Conservation (phyloP, 2,113 vertebrate genomes). For the Nothoprocta pentlandii region DNA sequence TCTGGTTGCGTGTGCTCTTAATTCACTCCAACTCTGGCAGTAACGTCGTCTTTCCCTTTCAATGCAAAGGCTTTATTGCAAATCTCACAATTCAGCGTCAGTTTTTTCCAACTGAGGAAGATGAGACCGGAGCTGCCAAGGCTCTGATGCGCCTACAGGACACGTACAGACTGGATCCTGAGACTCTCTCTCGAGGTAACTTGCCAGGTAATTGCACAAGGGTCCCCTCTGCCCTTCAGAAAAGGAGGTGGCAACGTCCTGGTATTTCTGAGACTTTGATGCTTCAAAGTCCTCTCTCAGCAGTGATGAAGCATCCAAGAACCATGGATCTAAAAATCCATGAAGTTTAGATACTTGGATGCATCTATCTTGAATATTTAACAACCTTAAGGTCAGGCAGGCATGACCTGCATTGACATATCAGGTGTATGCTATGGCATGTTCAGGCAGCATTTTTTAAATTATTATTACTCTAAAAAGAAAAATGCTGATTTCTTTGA, state of each 20-base stretch:
- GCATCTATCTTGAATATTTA: fast-evolving
- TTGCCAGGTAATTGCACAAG: slow-evolving; percentile 84
- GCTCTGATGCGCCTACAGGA: slow-evolving; percentile 98
- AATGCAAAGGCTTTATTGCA: slow-evolving; percentile 88
- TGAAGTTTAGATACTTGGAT: fast-evolving
- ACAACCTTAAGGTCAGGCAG: not conserved
- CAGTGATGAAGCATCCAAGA: not conserved
- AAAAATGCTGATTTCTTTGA: not conserved
- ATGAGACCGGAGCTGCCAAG: slow-evolving; percentile 92
- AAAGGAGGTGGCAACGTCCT: not conserved
- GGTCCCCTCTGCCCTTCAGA: not conserved
- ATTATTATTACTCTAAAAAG: not conserved
- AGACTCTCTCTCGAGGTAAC: slow-evolving; percentile 89
- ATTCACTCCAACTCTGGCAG: not conserved
- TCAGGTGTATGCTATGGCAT: not conserved
- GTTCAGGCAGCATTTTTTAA: not conserved
- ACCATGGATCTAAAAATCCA: fast-evolving
- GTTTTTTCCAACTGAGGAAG: slow-evolving; percentile 93
- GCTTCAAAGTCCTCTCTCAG: not conserved
- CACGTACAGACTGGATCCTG: slow-evolving; percentile 93
- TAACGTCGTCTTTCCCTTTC: slow-evolving; percentile 22
- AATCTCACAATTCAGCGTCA: slow-evolving; percentile 93
- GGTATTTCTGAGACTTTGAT: not conserved
- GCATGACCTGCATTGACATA: not conserved
- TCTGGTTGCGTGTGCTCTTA: not conserved